phyloP scores from a whole-genome alignment of 2,113 vertebrate genomes.

The Leptobrachium ailaonicum region DNA sequence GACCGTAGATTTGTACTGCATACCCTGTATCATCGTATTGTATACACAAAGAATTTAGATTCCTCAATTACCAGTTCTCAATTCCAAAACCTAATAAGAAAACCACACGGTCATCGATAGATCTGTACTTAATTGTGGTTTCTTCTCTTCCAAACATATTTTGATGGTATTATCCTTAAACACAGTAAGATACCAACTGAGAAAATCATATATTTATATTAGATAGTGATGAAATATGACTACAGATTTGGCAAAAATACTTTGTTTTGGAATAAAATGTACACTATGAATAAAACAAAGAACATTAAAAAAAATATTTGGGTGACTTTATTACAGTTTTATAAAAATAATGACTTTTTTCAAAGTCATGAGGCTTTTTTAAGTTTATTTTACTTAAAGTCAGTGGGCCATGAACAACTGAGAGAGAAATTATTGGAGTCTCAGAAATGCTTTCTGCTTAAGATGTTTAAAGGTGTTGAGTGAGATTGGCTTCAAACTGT shows the following conservation, averaged over 20 bases:
- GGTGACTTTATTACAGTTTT: too few species aligned
- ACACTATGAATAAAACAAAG: neutral
- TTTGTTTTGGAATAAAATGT: neutral
- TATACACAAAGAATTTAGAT: too few species aligned
- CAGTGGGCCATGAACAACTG: slow-evolving; percentile 17
- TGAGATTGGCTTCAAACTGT: slow-evolving; percentile 25
- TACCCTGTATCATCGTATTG: too few species aligned
- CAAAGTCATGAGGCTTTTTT: neutral
- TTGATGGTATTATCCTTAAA: slow-evolving; percentile 6
- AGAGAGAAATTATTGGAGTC: slow-evolving; percentile 15
- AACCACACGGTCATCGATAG: too few species aligned
- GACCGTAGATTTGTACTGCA: too few species aligned
- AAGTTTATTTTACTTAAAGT: slow-evolving; percentile 35
- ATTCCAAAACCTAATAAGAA: too few species aligned
- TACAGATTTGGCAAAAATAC: neutral
- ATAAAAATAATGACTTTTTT: neutral
- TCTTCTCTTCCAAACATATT: too few species aligned
- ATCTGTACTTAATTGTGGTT: neutral
- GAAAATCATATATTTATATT: slow-evolving; percentile 6
- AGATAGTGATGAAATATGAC: slow-evolving; percentile 8
- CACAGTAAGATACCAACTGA: neutral
- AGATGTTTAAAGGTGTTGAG: slow-evolving; percentile 32
- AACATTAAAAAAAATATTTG: neutral
- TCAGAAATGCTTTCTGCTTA: slow-evolving; percentile 28
- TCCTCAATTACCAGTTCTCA: too few species aligned